Evolutionary conservation across 2,113 vertebrate species (phyloP).

Genomic region (Candoia aspera): DNA sequence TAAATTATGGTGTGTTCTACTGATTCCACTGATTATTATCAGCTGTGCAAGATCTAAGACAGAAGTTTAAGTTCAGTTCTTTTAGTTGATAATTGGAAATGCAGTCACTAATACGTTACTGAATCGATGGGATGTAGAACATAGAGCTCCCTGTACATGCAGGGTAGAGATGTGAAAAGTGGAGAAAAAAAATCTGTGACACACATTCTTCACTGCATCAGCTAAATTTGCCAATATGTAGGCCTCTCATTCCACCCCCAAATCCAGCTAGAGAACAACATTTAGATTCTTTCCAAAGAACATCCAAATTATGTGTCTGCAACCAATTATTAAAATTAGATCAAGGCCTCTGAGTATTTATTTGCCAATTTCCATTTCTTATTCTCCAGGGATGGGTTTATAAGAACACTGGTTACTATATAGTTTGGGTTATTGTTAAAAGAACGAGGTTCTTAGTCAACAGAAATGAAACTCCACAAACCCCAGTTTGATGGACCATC

Average conservation of each 20-base stretch:
- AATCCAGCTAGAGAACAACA: background rate
- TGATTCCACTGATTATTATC: background rate
- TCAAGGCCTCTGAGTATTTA: background rate
- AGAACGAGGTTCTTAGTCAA: background rate
- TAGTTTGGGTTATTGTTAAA: background rate
- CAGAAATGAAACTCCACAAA: background rate
- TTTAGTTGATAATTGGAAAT: too few species aligned
- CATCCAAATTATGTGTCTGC: background rate
- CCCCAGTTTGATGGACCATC: background rate
- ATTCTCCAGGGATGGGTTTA: background rate
- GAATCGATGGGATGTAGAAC: too few species aligned
- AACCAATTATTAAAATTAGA: background rate
- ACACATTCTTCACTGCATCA: too few species aligned
- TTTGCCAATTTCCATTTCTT: background rate
- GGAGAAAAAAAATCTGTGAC: too few species aligned
- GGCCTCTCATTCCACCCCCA: background rate
- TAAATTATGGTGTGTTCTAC: too few species aligned
- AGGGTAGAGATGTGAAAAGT: too few species aligned
- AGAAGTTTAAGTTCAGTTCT: background rate
- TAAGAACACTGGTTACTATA: background rate
- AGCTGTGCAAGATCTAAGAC: background rate
- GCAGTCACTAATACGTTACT: too few species aligned
- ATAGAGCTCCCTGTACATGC: too few species aligned
- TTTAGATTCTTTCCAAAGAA: background rate
- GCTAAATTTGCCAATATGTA: background rate